Evolutionary conservation across 2,888 invertebrate genomes (phyloP).

Genomic region (Steromphala cineraria): DNA sequence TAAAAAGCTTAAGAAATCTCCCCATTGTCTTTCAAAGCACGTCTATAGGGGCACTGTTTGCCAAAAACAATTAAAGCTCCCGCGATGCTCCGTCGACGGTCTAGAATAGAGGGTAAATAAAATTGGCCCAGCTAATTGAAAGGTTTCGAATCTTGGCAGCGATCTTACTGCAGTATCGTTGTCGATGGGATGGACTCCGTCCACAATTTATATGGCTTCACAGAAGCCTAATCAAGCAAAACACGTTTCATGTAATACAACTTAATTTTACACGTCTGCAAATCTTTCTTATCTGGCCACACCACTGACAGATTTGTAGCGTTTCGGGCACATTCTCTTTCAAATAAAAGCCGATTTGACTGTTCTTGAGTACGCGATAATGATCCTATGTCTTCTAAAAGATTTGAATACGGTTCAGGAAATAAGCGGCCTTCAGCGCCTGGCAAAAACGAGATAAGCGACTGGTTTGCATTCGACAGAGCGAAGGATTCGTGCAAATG

Average conservation of each 20-base stretch:
- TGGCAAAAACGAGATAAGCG: slow-evolving; percentile 13
- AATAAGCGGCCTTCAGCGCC: neutral
- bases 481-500: slow-evolving; percentile 14
- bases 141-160: slow-evolving; percentile 3
- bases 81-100: neutral
- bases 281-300: slow-evolving; percentile 36
- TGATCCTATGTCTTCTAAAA: slow-evolving; percentile 7
- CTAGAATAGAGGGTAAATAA: slow-evolving; percentile 13
- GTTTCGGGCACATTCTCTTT: slow-evolving; percentile 5
- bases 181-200: neutral
- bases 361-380: neutral
- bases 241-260: slow-evolving; percentile 38
- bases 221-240: slow-evolving; percentile 36
- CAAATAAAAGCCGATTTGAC: slow-evolving; percentile 21
- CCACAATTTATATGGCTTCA: slow-evolving; percentile 18
- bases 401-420: slow-evolving; percentile 10
- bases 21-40: slow-evolving; percentile 11
- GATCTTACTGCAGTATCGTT: neutral
- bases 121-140: slow-evolving; percentile 21
- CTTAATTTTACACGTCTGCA: slow-evolving; percentile 42
- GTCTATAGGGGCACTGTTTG: neutral
- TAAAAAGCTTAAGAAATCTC: neutral
- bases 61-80: slow-evolving; percentile 11
- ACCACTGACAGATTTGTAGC: slow-evolving; percentile 33
- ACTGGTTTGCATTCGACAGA: slow-evolving; percentile 19